Evolutionary conservation across 2,888 invertebrate genomes (phyloP).

Genomic region (Euclidia mi): DNA sequence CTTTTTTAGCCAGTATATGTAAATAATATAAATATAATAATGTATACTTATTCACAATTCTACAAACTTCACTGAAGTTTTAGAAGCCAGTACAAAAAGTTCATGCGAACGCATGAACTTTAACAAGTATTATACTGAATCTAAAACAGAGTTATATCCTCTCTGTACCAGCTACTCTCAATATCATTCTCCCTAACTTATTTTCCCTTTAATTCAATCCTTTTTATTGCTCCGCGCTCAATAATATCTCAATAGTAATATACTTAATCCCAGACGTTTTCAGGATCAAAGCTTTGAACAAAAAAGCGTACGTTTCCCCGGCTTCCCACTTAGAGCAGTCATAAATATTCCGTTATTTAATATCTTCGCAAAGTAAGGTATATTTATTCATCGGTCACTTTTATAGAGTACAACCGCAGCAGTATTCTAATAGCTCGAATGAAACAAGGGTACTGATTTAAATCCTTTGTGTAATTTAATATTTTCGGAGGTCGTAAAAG

Average conservation of each 20-base stretch:
- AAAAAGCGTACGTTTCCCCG: neutral
- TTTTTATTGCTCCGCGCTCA: neutral
- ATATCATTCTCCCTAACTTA: neutral
- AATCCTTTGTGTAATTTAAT: slow-evolving; percentile 15
- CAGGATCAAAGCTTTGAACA: neutral
- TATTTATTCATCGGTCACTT: slow-evolving; percentile 3
- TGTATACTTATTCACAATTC: too few species aligned
- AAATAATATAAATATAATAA: too few species aligned
- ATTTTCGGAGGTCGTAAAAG: neutral
- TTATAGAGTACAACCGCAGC: slow-evolving; percentile 3
- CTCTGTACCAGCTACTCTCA: too few species aligned
- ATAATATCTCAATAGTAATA: slow-evolving; percentile 1
- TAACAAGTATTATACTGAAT: too few species aligned
- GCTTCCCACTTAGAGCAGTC: neutral
- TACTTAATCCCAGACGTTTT: neutral
- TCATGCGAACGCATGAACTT: too few species aligned
- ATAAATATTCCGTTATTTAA: slow-evolving; percentile 12
- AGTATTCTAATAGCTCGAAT: neutral
- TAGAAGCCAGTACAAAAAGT: too few species aligned
- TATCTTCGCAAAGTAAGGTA: slow-evolving; percentile 2
- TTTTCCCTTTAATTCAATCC: too few species aligned
- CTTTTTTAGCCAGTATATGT: too few species aligned
- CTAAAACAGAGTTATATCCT: too few species aligned
- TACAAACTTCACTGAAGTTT: too few species aligned
- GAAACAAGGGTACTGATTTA: slow-evolving; percentile 13